These are phyloP conservation scores for Ibycter americanus DNA, from an alignment of 2,797 vertebrate species.

Conservation along the genomic window DNA sequence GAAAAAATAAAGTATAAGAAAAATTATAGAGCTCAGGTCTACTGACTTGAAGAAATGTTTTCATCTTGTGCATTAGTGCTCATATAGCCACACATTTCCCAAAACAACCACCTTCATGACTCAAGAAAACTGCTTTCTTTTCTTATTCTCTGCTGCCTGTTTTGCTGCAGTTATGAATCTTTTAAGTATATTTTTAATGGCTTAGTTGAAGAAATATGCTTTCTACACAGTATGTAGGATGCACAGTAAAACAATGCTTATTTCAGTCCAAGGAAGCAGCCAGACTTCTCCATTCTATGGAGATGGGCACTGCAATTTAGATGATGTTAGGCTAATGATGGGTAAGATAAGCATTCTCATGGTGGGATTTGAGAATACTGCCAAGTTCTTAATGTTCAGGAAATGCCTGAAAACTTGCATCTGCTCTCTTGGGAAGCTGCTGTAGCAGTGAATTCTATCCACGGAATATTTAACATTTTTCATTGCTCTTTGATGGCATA, in stretches of 20 bases:
- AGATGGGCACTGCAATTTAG: background rate
- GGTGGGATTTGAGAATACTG: background rate
- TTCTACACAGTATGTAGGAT: background rate
- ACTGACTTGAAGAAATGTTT: background rate
- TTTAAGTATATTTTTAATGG: background rate
- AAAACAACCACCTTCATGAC: background rate
- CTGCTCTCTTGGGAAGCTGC: background rate
- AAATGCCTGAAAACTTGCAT: conserved; percentile 32
- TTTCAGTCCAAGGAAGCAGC: background rate
- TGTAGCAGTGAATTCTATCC: background rate
- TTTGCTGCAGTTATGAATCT: background rate
- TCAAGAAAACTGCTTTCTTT: background rate
- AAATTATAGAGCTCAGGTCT: background rate
- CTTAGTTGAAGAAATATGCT: background rate
- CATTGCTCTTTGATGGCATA: conserved; percentile 1
- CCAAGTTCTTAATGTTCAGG: conserved; percentile 10
- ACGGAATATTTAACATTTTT: conserved; percentile 19
- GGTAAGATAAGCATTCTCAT: background rate
- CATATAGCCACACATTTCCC: background rate
- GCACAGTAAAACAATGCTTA: background rate
- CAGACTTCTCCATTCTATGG: background rate
- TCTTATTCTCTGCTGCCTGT: background rate
- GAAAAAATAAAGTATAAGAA: background rate
- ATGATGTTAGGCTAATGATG: background rate
- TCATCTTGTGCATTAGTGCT: background rate